phyloP scores from a whole-genome alignment of 2,113 vertebrate species.

The Corythornis vintsioides region DNA sequence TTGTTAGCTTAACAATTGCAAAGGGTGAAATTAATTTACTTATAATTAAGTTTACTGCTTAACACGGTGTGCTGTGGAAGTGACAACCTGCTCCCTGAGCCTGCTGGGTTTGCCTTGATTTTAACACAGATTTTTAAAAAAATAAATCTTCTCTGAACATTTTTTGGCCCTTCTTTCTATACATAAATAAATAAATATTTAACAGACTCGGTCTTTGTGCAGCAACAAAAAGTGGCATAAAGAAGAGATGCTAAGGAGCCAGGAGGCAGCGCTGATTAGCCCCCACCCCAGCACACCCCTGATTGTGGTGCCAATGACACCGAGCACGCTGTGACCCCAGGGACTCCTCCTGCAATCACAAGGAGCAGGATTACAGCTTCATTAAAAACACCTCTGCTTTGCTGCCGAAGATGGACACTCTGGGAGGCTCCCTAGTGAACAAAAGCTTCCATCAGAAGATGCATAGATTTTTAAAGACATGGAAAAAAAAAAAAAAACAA shows the following conservation, averaged over 20 bases:
- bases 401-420: background rate
- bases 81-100: background rate
- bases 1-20: background rate
- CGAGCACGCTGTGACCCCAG: background rate
- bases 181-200: conserved; percentile 13
- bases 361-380: background rate
- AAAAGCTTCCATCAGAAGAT: background rate
- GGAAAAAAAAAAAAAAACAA: background rate
- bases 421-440: background rate
- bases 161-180: background rate
- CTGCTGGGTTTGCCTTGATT: background rate
- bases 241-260: conserved; percentile 56
- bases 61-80: background rate
- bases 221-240: background rate
- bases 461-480: accelerated
- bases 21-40: conserved; percentile 17
- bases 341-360: background rate
- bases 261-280: background rate
- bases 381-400: background rate
- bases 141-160: background rate
- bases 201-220: background rate
- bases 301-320: background rate
- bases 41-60: conserved; percentile 13
- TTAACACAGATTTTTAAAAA: background rate
- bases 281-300: background rate